Conservation (phyloP, 2,797 vertebrate genomes). For the Rhincodon typus region DNA sequence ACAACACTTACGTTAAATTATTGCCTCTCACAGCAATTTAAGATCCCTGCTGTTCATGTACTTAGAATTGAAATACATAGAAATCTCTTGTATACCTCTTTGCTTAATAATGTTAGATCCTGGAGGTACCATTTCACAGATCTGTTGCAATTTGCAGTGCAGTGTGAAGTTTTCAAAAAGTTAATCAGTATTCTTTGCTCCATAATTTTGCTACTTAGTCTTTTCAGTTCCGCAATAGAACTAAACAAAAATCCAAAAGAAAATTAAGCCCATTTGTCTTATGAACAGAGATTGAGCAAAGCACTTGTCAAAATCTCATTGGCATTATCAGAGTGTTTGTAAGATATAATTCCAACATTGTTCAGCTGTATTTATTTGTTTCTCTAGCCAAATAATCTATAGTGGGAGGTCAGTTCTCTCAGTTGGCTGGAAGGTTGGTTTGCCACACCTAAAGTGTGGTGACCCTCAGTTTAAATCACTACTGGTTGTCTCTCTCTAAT, state of each 20-base stretch:
- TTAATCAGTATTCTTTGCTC: not conserved
- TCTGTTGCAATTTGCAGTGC: not conserved
- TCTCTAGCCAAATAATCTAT: constrained; percentile 44
- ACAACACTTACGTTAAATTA: not conserved
- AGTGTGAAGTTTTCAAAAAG: no score
- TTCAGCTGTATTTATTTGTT: constrained; percentile 47
- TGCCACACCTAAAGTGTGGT: no score
- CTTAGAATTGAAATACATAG: not conserved
- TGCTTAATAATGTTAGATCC: not conserved
- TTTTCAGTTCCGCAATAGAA: not conserved
- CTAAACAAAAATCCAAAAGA: not conserved
- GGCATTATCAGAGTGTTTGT: constrained; percentile 38
- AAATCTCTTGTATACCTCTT: not conserved
- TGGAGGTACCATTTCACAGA: not conserved
- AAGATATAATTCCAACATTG: constrained; percentile 44
- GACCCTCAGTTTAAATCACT: no score
- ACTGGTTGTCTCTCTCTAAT: no score
- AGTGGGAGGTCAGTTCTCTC: no score
- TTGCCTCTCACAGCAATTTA: not conserved
- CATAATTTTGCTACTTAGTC: no score
- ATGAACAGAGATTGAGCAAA: not conserved
- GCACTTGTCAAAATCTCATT: no score
- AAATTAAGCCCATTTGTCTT: not conserved
- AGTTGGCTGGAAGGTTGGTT: no score
- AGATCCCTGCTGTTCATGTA: not conserved